Conservation (phyloP, 2,113 vertebrate genomes). For the Amblyornis subalaris region DNA sequence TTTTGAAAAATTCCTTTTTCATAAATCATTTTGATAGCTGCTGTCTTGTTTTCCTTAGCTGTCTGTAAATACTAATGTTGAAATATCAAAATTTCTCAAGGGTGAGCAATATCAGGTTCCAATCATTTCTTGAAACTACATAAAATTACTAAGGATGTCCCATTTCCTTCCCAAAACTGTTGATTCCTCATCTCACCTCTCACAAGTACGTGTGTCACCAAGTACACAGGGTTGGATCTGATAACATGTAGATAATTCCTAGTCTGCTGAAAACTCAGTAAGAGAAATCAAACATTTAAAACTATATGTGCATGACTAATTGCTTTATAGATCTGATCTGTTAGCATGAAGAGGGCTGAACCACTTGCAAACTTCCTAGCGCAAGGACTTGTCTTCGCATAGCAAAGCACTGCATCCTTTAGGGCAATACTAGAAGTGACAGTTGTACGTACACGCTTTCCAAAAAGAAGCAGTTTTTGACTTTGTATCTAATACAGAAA, state of each 20-base stretch:
- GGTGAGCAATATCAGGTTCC: background rate
- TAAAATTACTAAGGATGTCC: background rate
- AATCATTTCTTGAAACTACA: background rate
- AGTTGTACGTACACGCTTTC: background rate
- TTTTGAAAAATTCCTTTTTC: background rate
- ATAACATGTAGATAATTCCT: background rate
- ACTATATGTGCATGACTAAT: background rate
- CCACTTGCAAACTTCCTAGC: background rate
- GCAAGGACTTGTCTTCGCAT: background rate
- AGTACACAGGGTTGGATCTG: background rate
- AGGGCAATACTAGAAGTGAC: background rate
- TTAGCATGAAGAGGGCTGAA: background rate
- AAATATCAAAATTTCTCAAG: background rate
- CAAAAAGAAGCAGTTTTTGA: rapidly evolving
- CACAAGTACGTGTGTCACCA: background rate
- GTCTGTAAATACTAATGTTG: background rate
- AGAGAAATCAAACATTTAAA: background rate
- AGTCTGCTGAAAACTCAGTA: background rate
- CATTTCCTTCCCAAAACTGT: background rate
- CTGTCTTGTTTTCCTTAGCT: background rate
- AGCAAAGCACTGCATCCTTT: background rate
- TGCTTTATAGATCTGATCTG: background rate
- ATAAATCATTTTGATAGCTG: background rate
- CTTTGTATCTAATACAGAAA: background rate
- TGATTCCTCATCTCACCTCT: background rate